Conservation (phyloP, 2,888 invertebrate genomes). For the Melanostoma scalare region DNA sequence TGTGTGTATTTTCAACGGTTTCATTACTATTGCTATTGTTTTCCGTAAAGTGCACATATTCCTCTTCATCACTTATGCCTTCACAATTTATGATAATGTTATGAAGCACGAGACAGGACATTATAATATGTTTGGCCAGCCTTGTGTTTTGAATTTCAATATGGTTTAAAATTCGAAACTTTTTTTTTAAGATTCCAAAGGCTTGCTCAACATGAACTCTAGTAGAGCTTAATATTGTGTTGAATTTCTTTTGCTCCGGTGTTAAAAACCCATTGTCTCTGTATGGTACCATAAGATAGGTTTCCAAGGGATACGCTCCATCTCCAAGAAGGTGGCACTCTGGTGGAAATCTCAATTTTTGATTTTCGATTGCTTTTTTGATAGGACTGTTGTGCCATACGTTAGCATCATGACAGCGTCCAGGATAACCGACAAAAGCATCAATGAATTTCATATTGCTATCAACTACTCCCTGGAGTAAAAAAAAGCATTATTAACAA, state of each 20-base stretch:
- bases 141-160: conserved; percentile 37
- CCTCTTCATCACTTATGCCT: too few species aligned
- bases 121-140: too few species aligned
- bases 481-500: too few species aligned
- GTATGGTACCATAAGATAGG: conserved; percentile 56
- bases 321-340: conserved; percentile 57
- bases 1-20: too few species aligned
- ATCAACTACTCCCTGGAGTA: not conserved
- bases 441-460: conserved; percentile 45
- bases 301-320: conserved; percentile 58
- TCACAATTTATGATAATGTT: too few species aligned
- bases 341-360: not conserved
- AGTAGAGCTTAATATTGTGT: conserved; percentile 50
- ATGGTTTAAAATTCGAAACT: conserved; percentile 52
- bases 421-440: too few species aligned
- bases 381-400: conserved; percentile 39
- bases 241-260: conserved; percentile 49
- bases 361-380: not conserved
- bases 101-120: too few species aligned
- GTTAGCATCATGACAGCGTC: conserved; percentile 4
- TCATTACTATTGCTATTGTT: too few species aligned
- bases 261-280: conserved; percentile 57
- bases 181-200: conserved; percentile 63
- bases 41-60: too few species aligned
- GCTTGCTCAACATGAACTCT: conserved; percentile 61